These are phyloP conservation scores for Limnephilus auricula DNA, from an alignment of 2,888 invertebrate genomes.

Conservation along the genomic window DNA sequence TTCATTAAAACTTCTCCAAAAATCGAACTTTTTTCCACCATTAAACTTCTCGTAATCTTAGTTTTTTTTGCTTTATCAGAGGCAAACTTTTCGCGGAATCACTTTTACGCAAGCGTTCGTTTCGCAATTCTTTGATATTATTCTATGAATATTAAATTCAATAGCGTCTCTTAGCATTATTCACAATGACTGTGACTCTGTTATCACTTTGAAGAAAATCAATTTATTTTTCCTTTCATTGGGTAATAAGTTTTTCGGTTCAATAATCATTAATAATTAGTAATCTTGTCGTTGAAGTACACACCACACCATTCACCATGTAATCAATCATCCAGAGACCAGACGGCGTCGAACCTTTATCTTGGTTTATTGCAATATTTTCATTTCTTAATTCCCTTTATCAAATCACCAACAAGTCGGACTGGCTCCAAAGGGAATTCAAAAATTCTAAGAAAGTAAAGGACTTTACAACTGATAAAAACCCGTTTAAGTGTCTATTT, in stretches of 20 bases:
- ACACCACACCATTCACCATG: too few relatives aligned
- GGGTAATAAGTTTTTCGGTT: neutral
- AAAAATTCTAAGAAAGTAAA: neutral
- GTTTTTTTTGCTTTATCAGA: slow-evolving; percentile 26
- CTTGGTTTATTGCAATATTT: neutral
- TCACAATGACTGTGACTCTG: neutral
- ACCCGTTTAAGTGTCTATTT: too few relatives aligned
- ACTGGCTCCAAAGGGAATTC: too few relatives aligned
- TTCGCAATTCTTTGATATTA: slow-evolving; percentile 5
- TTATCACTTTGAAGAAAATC: neutral
- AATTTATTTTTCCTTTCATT: neutral
- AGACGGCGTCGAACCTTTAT: too few relatives aligned
- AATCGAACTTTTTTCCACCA: slow-evolving; percentile 7
- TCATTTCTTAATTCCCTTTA: neutral
- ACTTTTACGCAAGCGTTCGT: slow-evolving; percentile 6
- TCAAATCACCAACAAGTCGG: neutral
- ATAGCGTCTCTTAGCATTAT: neutral
- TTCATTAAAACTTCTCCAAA: neutral
- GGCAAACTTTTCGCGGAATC: neutral
- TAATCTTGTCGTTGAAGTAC: too few relatives aligned
- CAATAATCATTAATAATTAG: neutral
- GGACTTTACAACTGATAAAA: neutral
- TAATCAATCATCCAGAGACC: too few relatives aligned
- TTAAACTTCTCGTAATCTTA: slow-evolving; percentile 12
- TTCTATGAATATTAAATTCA: slow-evolving; percentile 13